Base-by-base conservation (phyloP, 2,888 invertebrate genomes). In the Meandrusa payeni region DNA sequence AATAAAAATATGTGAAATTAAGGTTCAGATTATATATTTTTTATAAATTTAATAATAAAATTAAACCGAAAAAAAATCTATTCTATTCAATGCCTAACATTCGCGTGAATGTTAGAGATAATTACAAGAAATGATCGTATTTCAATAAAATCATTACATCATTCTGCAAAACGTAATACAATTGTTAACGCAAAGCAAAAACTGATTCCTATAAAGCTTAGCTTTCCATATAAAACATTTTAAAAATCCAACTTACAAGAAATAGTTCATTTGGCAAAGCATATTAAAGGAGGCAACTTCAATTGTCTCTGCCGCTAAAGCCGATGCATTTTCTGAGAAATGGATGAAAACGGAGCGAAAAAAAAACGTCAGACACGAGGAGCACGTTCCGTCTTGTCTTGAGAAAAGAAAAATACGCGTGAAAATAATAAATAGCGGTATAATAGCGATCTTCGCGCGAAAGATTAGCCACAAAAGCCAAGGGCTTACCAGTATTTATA, bases 391-490 rank as follows among this genome's bases (percentile, higher is more conserved):
- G 64, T 69, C 75, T 77, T 76, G 76, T 77, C 80, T 77, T 77
- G 69, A 66, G 66, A 69, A 70, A 74, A 75, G 73, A 73, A 81
- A 79, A 82, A 76, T 75, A 65, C 64, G 71, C 63, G 69, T 67
- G 62, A 67, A 79, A 83, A 82, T 83, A 82, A 86, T 82, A 85
- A 86, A 87, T 83, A 77, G 80, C 76, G 69, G 80, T 76, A 76
- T 83, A 83, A 86, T 81, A 74, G 78, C 76, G 80, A 83, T 82
- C 79, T 86, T 75, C 79, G 80, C 81, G 83, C 78, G 71, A 80
- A 83, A 82, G 86, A 86, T 87, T 87, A 87, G 85, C 81, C 75
- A 76, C 80, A 77, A 77, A 83, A 85, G 83, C 83, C 75, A 69
- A 65, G 63, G 77, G 81, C 78, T 86, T 86, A 82, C 75, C 74